Conservation (phyloP, 2,113 vertebrate species). For the Oriolus oriolus region DNA sequence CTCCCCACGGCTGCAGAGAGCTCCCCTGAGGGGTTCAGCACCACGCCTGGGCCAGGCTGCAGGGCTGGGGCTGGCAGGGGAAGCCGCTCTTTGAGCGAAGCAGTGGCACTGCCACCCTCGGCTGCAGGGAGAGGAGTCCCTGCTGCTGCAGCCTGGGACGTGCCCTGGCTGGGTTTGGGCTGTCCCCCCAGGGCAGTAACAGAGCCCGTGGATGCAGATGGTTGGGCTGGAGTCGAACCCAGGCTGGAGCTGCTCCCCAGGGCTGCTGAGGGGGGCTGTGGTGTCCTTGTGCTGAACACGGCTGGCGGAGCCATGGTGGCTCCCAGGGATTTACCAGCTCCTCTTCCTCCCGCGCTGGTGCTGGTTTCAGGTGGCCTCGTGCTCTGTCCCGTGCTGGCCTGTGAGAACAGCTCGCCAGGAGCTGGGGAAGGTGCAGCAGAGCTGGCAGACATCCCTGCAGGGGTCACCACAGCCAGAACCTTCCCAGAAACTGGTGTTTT, state of each 20-base stretch:
- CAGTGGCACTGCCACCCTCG: fast-evolving
- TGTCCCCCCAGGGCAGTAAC: neutral
- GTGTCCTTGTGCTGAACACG: fast-evolving
- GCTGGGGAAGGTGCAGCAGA: neutral
- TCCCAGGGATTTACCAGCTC: neutral
- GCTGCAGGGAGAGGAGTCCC: neutral
- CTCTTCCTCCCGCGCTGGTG: neutral
- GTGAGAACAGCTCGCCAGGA: neutral
- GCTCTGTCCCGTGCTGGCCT: neutral
- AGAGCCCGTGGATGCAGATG: neutral
- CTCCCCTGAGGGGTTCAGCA: neutral
- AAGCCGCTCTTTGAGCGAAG: fast-evolving
- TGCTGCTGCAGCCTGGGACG: neutral
- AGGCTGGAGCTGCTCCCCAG: neutral
- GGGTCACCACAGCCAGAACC: neutral
- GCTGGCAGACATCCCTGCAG: neutral
- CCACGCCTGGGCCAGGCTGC: fast-evolving
- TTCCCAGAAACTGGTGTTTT: neutral
- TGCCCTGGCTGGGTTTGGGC: neutral
- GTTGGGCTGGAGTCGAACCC: neutral
- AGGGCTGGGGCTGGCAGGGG: neutral
- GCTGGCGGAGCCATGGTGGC: fast-evolving
- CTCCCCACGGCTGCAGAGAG: neutral
- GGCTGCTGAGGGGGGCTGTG: neutral
- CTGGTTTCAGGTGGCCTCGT: neutral